Percentiles rank a stretch among this genome's conserved stretches.
Evolutionary conservation across 2,888 invertebrate species (phyloP).

Genomic region (Andricus curvator): DNA sequence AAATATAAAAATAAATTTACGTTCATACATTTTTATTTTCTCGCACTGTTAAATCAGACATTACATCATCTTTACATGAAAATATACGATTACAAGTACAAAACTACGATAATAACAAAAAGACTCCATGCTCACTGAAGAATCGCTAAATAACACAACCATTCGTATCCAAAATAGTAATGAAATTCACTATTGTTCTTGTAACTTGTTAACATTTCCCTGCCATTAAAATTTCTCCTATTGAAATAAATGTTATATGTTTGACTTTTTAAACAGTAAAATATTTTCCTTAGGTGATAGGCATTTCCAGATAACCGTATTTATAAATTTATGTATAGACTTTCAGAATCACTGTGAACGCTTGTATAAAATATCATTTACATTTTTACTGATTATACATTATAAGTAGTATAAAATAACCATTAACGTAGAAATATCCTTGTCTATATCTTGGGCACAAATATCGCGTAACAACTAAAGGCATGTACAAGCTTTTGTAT

Average conservation of each 20-base stretch:
- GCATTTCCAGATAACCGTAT: not conserved
- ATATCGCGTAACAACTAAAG: not conserved
- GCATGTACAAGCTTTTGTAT: not conserved
- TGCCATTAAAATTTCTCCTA: not conserved
- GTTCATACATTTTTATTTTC: not conserved
- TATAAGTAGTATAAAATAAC: constrained; percentile 5
- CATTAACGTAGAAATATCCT: not conserved
- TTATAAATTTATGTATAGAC: not conserved
- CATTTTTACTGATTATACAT: not conserved
- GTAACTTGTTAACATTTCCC: not conserved
- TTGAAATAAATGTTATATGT: not conserved
- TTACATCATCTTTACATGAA: not conserved
- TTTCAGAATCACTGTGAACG: not conserved
- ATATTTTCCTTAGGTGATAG: not conserved
- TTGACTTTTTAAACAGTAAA: not conserved
- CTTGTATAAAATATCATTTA: not conserved
- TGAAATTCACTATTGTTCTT: not conserved
- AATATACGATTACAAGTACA: not conserved
- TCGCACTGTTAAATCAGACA: not conserved
- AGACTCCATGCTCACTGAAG: not conserved
- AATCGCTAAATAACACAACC: not conserved
- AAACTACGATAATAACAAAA: not conserved
- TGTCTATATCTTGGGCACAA: not conserved
- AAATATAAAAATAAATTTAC: not conserved
- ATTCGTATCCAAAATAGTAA: not conserved